Evolutionary conservation across 2,888 invertebrate genomes (phyloP).

Genomic region (Amblyteles armatorius): DNA sequence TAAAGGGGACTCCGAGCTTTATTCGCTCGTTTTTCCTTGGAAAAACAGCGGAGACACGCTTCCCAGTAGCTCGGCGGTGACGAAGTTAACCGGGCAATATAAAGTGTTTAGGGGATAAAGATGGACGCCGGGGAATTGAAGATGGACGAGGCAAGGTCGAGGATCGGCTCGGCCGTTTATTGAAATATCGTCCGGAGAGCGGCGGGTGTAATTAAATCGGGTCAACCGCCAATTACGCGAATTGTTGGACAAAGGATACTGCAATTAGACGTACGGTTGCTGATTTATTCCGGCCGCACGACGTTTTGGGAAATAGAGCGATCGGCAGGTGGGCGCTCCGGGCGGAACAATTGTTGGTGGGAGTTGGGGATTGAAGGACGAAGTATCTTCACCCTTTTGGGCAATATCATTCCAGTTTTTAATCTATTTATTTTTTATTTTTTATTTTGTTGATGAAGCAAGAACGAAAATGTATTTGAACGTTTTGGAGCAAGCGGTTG

Average conservation of each 20-base stretch:
- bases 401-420: too few relatives aligned
- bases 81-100: slow-evolving; percentile 52
- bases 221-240: slow-evolving; percentile 28
- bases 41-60: slow-evolving; percentile 30
- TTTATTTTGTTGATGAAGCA: not conserved
- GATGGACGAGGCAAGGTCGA: not conserved
- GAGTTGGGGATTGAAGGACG: not conserved
- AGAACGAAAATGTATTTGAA: not conserved
- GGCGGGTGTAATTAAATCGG: slow-evolving; percentile 45
- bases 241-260: slow-evolving; percentile 37
- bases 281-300: slow-evolving; percentile 5
- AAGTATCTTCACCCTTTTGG: not conserved
- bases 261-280: slow-evolving; percentile 26
- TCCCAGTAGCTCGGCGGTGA: slow-evolving; percentile 27
- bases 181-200: slow-evolving; percentile 31
- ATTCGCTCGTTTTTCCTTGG: slow-evolving; percentile 57
- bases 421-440: not conserved
- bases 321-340: not conserved
- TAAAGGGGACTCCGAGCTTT: slow-evolving; percentile 79
- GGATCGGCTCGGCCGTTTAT: slow-evolving; percentile 21
- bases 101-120: slow-evolving; percentile 44
- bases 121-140: not conserved
- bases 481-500: slow-evolving; percentile 13
- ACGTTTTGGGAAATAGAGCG: not conserved
- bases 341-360: not conserved